Base-by-base conservation (phyloP, 1,140 invertebrate species). In the Chlorops oryzae region DNA sequence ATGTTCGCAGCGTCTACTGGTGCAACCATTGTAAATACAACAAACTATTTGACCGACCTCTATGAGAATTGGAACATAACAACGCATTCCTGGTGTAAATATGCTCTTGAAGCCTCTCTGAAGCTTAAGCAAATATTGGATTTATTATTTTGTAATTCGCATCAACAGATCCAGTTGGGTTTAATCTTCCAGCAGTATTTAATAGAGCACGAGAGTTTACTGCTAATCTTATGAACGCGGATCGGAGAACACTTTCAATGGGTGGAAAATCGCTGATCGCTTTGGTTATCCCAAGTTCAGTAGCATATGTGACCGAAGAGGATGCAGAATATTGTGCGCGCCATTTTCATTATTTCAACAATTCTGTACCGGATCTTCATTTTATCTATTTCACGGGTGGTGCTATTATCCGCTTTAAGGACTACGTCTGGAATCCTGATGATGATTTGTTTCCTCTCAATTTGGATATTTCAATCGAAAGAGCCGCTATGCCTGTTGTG, bases 1-100 rank as follows among this genome's bases (percentile, higher is more conserved):
- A 50, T 89, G 17, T 70, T 86, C 2, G 84, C 77, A 52, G 84
- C 79, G 3, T 72, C 70, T 20, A 78, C 82, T 65, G 81, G 81
- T 38, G 71, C 62, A 32, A 51, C 79, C 9, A 75, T 87, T 15
- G 70, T 85, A 0, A 82, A 85, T 54, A 72, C 73, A 32, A 79
- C 77, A 9, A 66, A 71, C 34, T 78, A 70, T 49, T 74, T 80
- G 40, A 59, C 77, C 7, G 74, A 81, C 50, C 78, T 81, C 13
- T 73, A 78, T 51, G 49, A 70, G 28, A 25, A 66, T 17, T 79
- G 77, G 55, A 83, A 81, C 61, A 50, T 51, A 37, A 75, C 77
- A 0, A 56, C 65, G 10, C 80, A 84, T 52, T 55, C 64, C 28
- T 67, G 65, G 59, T 61, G 81, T 83, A 75, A 72, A 73, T 73